Percentiles rank a stretch among this genome's conserved stretches.
phyloP scores from a whole-genome alignment of 2,888 invertebrate species.

The Lepidochitona cinerea region DNA sequence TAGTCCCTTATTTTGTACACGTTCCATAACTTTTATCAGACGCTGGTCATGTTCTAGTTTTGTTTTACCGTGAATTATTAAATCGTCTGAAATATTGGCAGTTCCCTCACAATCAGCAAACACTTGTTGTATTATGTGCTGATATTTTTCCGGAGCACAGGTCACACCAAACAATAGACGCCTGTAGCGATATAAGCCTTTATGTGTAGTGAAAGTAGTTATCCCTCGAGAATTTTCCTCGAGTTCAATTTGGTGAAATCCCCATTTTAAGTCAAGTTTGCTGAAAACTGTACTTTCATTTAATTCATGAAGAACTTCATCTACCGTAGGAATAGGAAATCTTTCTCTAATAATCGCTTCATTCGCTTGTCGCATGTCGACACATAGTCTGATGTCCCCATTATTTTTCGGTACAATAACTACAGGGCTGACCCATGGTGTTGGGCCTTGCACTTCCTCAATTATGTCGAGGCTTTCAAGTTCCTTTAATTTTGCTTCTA shows the following conservation, averaged over 20 bases:
- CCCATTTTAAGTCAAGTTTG: conserved; percentile 43
- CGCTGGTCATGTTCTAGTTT: neutral
- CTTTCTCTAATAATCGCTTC: conserved; percentile 31
- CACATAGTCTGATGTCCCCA: conserved; percentile 14
- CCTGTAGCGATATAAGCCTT: conserved; percentile 36
- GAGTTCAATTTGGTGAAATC: conserved; percentile 43
- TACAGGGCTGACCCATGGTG: conserved; percentile 13
- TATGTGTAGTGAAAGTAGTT: conserved; percentile 44
- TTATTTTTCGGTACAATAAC: conserved; percentile 2
- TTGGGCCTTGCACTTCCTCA: conserved; percentile 15
- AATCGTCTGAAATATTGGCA: conserved; percentile 27
- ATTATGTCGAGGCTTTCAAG: conserved; percentile 15
- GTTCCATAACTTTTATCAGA: neutral
- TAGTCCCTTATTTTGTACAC: neutral
- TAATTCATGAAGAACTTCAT: conserved; percentile 33
- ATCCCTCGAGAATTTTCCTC: conserved; percentile 37
- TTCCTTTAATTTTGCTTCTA: conserved; percentile 19
- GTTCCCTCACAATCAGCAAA: conserved; percentile 21
- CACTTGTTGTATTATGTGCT: conserved; percentile 26
- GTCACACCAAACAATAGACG: conserved; percentile 37
- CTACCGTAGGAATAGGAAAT: conserved; percentile 30
- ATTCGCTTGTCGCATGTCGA: conserved; percentile 32
- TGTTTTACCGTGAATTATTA: conserved; percentile 11
- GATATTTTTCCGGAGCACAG: conserved; percentile 37
- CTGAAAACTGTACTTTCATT: conserved; percentile 31